Conservation (phyloP, 2,888 invertebrate genomes). For the Acleris emargana region DNA sequence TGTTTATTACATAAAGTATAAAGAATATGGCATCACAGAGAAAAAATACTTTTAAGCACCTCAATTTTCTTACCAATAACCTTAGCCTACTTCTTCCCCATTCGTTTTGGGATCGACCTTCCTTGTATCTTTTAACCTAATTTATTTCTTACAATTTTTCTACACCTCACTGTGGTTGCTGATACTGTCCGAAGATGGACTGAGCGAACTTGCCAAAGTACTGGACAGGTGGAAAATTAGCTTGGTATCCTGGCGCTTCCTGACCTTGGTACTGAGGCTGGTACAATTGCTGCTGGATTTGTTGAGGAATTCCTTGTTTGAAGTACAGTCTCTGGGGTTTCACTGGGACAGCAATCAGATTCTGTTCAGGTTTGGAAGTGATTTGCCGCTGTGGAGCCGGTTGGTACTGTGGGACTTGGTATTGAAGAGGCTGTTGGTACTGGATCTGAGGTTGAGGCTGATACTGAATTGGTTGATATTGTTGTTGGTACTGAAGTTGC, state of each 20-base stretch:
- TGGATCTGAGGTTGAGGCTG: slow-evolving; percentile 37
- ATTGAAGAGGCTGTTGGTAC: slow-evolving; percentile 39
- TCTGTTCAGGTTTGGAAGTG: slow-evolving; percentile 29
- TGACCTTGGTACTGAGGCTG: slow-evolving; percentile 45
- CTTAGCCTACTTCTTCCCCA: slow-evolving; percentile 10
- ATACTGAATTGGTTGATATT: slow-evolving; percentile 36
- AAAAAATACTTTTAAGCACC: slow-evolving; percentile 33
- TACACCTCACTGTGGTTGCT: slow-evolving; percentile 40
- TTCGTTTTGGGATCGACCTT: not conserved
- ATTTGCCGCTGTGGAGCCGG: slow-evolving; percentile 23
- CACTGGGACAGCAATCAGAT: slow-evolving; percentile 33
- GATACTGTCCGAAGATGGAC: slow-evolving; percentile 53
- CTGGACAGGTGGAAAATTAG: slow-evolving; percentile 62
- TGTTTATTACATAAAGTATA: slow-evolving; percentile 25
- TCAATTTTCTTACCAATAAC: slow-evolving; percentile 27
- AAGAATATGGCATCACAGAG: slow-evolving; percentile 36
- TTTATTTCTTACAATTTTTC: slow-evolving; percentile 24
- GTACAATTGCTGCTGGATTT: slow-evolving; percentile 34
- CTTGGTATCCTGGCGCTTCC: slow-evolving; percentile 37
- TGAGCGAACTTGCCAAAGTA: slow-evolving; percentile 69
- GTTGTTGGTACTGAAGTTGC: slow-evolving; percentile 36
- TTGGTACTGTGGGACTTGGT: slow-evolving; percentile 29
- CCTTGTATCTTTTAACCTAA: not conserved
- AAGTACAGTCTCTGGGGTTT: slow-evolving; percentile 38
- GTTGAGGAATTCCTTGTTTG: slow-evolving; percentile 38